Evolutionary conservation across 2,888 invertebrate species (phyloP).

Genomic region (Alloscopus bannaensis): DNA sequence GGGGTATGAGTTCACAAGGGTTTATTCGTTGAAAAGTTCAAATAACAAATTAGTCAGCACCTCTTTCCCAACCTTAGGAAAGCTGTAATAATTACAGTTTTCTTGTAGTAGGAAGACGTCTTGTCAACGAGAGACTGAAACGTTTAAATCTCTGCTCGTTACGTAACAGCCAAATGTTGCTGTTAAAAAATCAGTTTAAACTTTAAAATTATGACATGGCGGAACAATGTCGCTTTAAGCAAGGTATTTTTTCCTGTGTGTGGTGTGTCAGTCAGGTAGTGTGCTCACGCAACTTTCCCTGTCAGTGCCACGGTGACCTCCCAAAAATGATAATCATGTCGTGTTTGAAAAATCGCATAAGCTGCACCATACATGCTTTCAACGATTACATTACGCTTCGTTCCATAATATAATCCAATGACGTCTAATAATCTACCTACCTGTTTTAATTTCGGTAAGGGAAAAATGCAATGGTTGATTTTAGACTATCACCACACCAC

Average conservation of each 20-base stretch:
- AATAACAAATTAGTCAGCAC: too few species aligned
- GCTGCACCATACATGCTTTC: background rate
- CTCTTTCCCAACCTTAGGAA: too few species aligned
- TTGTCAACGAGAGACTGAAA: too few species aligned
- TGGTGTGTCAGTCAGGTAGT: background rate
- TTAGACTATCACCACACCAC: too few species aligned
- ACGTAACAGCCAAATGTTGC: background rate
- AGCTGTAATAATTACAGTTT: background rate
- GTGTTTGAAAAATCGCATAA: background rate
- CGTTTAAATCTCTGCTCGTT: background rate
- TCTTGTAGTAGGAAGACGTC: too few species aligned
- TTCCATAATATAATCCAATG: background rate
- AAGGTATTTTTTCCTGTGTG: background rate
- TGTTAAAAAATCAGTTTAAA: background rate
- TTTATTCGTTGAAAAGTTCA: too few species aligned
- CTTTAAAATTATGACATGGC: background rate
- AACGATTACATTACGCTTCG: background rate
- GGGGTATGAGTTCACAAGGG: too few species aligned
- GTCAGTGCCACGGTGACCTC: too few species aligned
- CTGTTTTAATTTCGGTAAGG: background rate
- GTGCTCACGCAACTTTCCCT: slow-evolving; percentile 16
- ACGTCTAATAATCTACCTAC: background rate
- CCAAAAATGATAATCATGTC: too few species aligned
- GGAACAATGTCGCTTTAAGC: background rate
- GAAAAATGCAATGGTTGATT: too few species aligned